A percentile compares a stretch with the other conserved stretches of the same genome.
These are phyloP conservation scores for Eilema caniola DNA, from an alignment of 2,888 invertebrate species.

Conservation along the genomic window DNA sequence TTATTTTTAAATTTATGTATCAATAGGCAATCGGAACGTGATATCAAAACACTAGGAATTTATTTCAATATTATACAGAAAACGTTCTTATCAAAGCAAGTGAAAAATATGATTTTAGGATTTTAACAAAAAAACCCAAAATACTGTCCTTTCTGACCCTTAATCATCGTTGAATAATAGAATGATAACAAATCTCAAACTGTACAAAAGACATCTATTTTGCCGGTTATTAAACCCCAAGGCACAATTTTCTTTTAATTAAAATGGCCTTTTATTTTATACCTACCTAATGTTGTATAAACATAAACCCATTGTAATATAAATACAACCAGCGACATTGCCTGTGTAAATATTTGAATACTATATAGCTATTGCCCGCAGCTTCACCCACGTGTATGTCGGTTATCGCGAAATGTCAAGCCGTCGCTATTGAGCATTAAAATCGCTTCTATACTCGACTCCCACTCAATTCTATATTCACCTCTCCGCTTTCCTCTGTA, in stretches of 20 bases:
- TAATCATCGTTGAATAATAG: constrained; percentile 1
- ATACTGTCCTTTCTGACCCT: neutral
- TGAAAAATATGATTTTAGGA: neutral
- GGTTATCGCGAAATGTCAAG: no score
- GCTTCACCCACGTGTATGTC: no score
- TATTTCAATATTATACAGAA: neutral
- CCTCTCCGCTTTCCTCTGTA: no score
- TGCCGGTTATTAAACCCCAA: neutral
- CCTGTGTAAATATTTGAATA: no score
- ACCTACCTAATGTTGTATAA: neutral
- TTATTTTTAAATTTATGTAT: neutral
- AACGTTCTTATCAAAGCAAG: neutral
- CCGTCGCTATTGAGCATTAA: no score
- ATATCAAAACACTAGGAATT: neutral
- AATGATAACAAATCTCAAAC: neutral
- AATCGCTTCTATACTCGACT: no score
- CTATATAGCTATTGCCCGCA: no score
- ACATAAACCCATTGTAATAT: neutral
- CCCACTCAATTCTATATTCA: no score
- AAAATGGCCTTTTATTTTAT: neutral
- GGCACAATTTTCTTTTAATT: neutral
- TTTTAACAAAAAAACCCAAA: neutral
- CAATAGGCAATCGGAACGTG: neutral
- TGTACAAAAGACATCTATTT: neutral
- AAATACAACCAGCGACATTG: no score